Evolutionary conservation across 2,113 vertebrate species (phyloP), one percentile per base, ranked within the genome.

Genomic region (Tachuris rubrigastra): DNA sequence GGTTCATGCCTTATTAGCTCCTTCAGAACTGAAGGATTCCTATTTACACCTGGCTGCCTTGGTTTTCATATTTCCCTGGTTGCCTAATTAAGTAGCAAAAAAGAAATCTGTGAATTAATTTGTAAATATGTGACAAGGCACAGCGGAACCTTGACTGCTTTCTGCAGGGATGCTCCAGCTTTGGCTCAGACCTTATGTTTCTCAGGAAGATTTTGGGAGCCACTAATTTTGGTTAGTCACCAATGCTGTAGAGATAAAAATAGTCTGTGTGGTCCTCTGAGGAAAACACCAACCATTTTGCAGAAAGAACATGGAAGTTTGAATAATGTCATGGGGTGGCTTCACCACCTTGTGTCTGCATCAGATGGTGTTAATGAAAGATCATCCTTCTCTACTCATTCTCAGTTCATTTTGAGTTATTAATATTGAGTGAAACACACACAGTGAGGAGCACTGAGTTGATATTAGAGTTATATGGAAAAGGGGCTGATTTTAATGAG

Each of bases 331-430:
- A 2, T 5, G 4, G 1, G 2, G 18, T 33, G 53, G 8, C 52
- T 59, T 68, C 41, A 60, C 3, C 16, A 27, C 23, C 19, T 68
- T 0, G 0, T 31, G 14, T 4, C 52, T 68, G 47, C 12, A 20
- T 47, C 41, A 37, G 50, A 21, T 20, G 28, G 7, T 76, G n/a
- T 24, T 65, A 44, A 73, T 10, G 16, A 37, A 37, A 46, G 14
- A 44, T 27, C 41, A 53, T 5, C 5, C 5, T 42, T 22, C 25
- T 78, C 24, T n/a, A 3, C 33, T 60, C 12, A 14, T 7, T 20
- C 46, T 62, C 39, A 60, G 25, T 22, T 37, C 30, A 22, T 41
- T 22, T 7, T 0, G 2, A 41, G 7, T 33, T 39, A 27, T 50
- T 83, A 72, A 65, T 15, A 17, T 5, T 14, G 24, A 33, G 33